A percentile compares a stretch with the other conserved stretches of the same genome.
These are phyloP conservation scores for Atethmia centrago DNA, from an alignment of 2,888 invertebrate genomes.

Conservation along the genomic window DNA sequence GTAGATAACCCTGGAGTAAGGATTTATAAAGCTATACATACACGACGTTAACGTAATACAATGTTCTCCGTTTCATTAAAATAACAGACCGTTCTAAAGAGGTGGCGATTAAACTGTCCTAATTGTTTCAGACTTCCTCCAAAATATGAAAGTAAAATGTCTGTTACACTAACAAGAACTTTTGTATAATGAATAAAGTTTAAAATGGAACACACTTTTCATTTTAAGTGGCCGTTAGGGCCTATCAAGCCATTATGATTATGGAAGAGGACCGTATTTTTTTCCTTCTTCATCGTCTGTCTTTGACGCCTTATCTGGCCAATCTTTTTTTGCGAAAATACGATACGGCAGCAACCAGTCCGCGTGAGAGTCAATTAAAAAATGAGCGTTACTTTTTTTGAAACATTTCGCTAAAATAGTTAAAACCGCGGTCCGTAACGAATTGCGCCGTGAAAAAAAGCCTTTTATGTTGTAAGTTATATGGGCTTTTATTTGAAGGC, in stretches of 20 bases:
- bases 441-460: conserved; percentile 72
- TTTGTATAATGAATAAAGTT: conserved; percentile 80
- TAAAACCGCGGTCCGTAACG: conserved; percentile 68
- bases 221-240: conserved; percentile 79
- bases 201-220: conserved; percentile 80
- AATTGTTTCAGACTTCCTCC: conserved; percentile 75
- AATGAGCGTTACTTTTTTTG: conserved; percentile 62
- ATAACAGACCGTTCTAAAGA: conserved; percentile 67
- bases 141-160: conserved; percentile 79
- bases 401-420: conserved; percentile 69
- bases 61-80: conserved; percentile 66
- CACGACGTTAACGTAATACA: conserved; percentile 61
- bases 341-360: conserved; percentile 64
- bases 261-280: conserved; percentile 67
- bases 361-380: conserved; percentile 66
- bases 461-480: conserved; percentile 77
- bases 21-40: conserved; percentile 61
- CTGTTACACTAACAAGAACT: conserved; percentile 77
- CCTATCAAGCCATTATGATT: conserved; percentile 77
- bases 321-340: conserved; percentile 67
- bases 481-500: conserved; percentile 83
- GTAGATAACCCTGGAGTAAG: conserved; percentile 47
- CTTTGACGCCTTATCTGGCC: conserved; percentile 69
- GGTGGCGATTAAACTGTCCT: conserved; percentile 70
- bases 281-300: conserved; percentile 57